These are phyloP conservation scores for Harpegnathos saltator DNA, from an alignment of 1,140 invertebrate species.

Conservation along the genomic window DNA sequence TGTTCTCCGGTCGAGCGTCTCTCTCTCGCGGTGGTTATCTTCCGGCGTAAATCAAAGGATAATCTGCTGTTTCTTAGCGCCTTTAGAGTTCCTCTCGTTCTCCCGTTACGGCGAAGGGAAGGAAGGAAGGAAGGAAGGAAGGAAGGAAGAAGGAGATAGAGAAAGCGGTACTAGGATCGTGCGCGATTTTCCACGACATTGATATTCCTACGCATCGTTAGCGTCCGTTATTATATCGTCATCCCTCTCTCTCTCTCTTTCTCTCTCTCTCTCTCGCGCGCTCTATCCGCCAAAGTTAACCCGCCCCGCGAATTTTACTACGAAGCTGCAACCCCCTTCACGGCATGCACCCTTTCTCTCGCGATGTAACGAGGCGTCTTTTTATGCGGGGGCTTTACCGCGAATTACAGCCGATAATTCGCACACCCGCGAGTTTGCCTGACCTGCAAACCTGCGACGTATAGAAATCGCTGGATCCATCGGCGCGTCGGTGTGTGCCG, in stretches of 20 bases:
- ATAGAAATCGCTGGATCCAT: too few relatives aligned
- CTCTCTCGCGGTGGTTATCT: slow-evolving; percentile 67
- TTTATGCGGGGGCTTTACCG: neutral
- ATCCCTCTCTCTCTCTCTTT: too few relatives aligned
- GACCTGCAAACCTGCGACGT: too few relatives aligned
- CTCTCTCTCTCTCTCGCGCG: neutral
- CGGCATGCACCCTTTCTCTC: slow-evolving; percentile 31
- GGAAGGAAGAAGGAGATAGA: neutral
- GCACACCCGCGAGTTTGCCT: neutral
- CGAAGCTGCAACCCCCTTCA: slow-evolving; percentile 29
- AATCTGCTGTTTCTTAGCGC: slow-evolving; percentile 63
- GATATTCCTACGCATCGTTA: slow-evolving; percentile 40
- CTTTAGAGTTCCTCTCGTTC: neutral
- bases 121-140: neutral
- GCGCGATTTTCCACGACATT: slow-evolving; percentile 25
- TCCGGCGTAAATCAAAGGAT: slow-evolving; percentile 76
- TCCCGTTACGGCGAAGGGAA: neutral
- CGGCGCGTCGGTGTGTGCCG: too few relatives aligned
- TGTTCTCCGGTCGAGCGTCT: too few relatives aligned
- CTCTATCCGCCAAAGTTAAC: slow-evolving; percentile 12
- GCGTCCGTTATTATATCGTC: slow-evolving; percentile 45
- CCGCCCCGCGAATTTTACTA: slow-evolving; percentile 29
- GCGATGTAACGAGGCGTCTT: slow-evolving; percentile 28
- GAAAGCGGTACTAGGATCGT: neutral
- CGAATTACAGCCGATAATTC: slow-evolving; percentile 37